Percentiles rank a stretch among this genome's conserved stretches.
These are phyloP conservation scores for Pyrocephalus nanus DNA, from an alignment of 2,797 vertebrate species.

Conservation along the genomic window DNA sequence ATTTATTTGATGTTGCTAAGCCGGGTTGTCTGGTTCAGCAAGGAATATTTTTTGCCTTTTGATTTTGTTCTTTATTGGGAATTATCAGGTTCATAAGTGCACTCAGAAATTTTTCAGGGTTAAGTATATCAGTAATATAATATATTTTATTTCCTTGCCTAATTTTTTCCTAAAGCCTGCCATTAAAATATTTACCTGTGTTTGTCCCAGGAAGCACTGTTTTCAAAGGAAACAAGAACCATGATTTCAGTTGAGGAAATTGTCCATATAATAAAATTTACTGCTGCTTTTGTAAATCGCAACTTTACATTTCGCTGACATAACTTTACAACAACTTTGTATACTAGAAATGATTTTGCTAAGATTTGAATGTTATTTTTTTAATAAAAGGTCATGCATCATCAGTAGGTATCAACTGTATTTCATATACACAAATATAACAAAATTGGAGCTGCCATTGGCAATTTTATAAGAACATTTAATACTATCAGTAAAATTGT, in stretches of 20 bases:
- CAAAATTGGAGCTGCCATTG: slow-evolving; percentile 64
- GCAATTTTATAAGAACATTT: slow-evolving; percentile 73
- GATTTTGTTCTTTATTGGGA: neutral
- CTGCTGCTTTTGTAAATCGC: slow-evolving; percentile 80
- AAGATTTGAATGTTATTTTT: slow-evolving; percentile 78
- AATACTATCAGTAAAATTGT: slow-evolving; percentile 58
- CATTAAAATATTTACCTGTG: slow-evolving; percentile 66
- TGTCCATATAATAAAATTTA: slow-evolving; percentile 64
- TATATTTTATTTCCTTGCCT: slow-evolving; percentile 58
- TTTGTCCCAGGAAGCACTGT: slow-evolving; percentile 60
- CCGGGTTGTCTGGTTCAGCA: slow-evolving; percentile 56
- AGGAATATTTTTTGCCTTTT: neutral
- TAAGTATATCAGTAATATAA: slow-evolving; percentile 23
- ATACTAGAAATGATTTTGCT: slow-evolving; percentile 80
- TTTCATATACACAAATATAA: slow-evolving; percentile 36
- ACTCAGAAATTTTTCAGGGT: slow-evolving; percentile 27
- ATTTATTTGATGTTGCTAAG: slow-evolving; percentile 22
- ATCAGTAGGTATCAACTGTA: slow-evolving; percentile 57
- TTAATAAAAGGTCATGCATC: slow-evolving; percentile 69
- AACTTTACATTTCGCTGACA: slow-evolving; percentile 74
- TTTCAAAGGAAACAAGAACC: slow-evolving; percentile 66
- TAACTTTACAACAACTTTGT: slow-evolving; percentile 79
- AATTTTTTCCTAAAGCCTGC: slow-evolving; percentile 55
- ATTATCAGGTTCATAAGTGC: slow-evolving; percentile 43
- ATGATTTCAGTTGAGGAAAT: slow-evolving; percentile 65